Evolutionary conservation across 1,140 invertebrate genomes (phyloP), one percentile per base, ranked within the genome.

Genomic region (Grapholita molesta): DNA sequence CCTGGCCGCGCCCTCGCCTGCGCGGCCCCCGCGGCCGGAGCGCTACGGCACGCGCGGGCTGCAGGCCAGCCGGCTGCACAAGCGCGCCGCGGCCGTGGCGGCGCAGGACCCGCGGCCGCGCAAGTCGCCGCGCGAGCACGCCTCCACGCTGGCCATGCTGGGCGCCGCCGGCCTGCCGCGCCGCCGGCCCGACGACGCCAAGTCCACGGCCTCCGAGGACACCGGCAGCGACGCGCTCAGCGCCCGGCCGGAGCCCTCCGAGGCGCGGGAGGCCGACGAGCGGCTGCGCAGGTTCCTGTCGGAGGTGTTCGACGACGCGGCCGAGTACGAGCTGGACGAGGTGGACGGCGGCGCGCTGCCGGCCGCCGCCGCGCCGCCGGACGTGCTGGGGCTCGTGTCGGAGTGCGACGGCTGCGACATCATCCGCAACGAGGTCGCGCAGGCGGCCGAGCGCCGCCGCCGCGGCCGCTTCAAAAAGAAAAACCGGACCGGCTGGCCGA

Each of bases 121-220:
- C n/a, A 97, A 97, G 78, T 97, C 96, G 2, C 96, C 96, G 0
- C 89, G 96, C 28, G 96, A 97, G 83, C 96, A 97, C 79, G 96
- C 96, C 0, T 97, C 96, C 0, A 97, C 96, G 0, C 83, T 97
- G 33, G 96, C 96, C 0, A 96, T 97, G 67, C 94, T 97, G 70
- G 95, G 95, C 66, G 88, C 88, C 0, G 86, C 85, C 0, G 94
- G 94, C 64, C 82, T 95, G 25, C 87, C 94, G 9, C 92, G 94
- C 8, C 90, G 94, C 65, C 85, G 93, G 23, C 71, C 75, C 3
- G 92, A 92, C 4, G 92, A 92, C 70, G 70, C 80, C 8, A 92
- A 92, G 70, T 92, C 91, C 23, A 86, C 88, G 65, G 83, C 92
- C 11, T 86, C 91, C 1, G 92, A 92, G 52, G 92, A 92, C 24